phyloP scores from a whole-genome alignment of 2,797 vertebrate species.

The Hypotaenidia okinawae region DNA sequence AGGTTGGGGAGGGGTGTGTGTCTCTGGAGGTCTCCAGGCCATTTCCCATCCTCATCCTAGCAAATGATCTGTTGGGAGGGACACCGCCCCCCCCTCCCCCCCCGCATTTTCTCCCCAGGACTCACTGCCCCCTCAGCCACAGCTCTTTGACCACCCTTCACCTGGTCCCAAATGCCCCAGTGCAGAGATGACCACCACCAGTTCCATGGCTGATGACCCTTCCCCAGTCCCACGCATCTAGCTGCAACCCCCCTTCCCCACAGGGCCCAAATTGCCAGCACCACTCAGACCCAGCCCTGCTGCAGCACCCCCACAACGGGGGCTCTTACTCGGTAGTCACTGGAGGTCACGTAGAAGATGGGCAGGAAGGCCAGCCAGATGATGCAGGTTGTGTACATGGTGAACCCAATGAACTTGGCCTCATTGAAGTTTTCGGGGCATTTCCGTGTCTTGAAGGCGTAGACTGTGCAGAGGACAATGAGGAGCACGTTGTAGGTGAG shows the following conservation, averaged over 20 bases:
- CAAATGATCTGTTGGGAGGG: not conserved
- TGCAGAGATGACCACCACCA: not conserved
- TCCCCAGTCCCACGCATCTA: not conserved
- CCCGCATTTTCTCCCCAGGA: not conserved
- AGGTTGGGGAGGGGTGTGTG: not conserved
- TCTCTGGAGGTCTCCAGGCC: not conserved
- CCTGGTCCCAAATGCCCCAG: not conserved
- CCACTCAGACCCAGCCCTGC: not conserved
- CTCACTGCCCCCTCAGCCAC: not conserved
- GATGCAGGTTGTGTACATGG: constrained; percentile 99
- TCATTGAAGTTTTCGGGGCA: constrained; percentile 99
- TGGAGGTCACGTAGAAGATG: constrained; percentile 98
- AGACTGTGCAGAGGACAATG: constrained; percentile 96
- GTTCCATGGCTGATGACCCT: not conserved
- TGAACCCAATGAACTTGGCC: constrained; percentile 99
- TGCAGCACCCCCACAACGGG: not conserved
- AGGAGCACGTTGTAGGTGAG: constrained; percentile 96
- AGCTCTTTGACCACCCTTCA: not conserved
- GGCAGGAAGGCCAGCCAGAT: constrained; percentile 99
- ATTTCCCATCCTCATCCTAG: not conserved
- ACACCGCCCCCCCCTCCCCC: too few relatives aligned
- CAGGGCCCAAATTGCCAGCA: not conserved
- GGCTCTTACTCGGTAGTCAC: constrained; percentile 92
- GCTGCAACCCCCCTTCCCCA: not conserved
- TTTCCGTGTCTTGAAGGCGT: constrained; percentile 98